Percentiles rank a stretch among this genome's conserved stretches.
phyloP scores from a whole-genome alignment of 2,113 vertebrate species.

The Myotis davidii region DNA sequence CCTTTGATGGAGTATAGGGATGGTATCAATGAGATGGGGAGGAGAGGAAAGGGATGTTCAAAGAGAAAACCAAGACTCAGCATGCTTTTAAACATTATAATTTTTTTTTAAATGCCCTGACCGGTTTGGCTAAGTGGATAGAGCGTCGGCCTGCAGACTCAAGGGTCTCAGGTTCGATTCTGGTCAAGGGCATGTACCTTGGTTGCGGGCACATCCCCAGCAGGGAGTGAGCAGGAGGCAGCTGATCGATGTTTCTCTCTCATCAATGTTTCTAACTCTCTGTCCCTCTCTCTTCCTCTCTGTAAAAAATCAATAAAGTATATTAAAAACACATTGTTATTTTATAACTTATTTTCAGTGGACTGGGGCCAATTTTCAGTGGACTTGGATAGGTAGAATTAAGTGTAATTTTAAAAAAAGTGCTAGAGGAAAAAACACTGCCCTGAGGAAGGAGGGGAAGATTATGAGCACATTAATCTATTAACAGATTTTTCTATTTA shows the following conservation, averaged over 20 bases:
- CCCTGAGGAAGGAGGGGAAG: neutral
- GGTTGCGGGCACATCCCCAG: no score
- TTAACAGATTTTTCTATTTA: slow-evolving; percentile 7
- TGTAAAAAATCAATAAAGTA: no score
- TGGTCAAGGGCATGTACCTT: no score
- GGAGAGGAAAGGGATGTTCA: neutral
- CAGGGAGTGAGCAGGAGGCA: no score
- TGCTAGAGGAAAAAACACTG: neutral
- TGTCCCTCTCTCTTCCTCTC: no score
- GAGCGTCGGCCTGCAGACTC: no score
- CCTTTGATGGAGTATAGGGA: neutral
- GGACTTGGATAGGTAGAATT: neutral
- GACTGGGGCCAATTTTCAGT: neutral
- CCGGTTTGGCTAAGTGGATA: no score
- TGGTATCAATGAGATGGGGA: no score
- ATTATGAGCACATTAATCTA: neutral
- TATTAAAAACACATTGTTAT: neutral
- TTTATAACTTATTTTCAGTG: neutral
- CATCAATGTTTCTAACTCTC: no score
- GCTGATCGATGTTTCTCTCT: no score
- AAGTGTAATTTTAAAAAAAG: neutral
- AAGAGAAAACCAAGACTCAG: neutral
- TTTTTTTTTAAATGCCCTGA: neutral
- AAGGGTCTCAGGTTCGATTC: no score
- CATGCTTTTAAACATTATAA: neutral